phyloP scores from a whole-genome alignment of 2,888 invertebrate genomes.

The Monochamus alternatus region DNA sequence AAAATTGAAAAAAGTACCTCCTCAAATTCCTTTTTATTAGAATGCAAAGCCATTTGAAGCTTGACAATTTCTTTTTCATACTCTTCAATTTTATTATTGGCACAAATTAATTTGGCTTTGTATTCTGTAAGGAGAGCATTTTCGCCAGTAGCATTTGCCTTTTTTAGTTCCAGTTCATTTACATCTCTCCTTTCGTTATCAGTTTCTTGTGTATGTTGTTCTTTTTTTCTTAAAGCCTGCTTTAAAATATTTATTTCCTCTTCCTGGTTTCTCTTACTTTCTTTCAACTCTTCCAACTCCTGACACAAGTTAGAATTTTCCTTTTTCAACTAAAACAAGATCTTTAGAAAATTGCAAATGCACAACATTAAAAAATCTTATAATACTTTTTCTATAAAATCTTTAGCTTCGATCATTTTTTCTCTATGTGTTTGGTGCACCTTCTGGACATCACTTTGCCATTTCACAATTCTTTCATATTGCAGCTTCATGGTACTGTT shows the following conservation, averaged over 20 bases:
- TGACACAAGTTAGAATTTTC: conserved; percentile 57
- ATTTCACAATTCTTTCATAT: conserved; percentile 75
- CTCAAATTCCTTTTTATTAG: conserved; percentile 31
- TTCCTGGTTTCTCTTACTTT: conserved; percentile 45
- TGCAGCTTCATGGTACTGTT: conserved; percentile 80
- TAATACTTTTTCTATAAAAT: conserved; percentile 74
- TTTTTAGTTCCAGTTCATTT: conserved; percentile 56
- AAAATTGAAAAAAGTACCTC: conserved; percentile 24
- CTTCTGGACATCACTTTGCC: conserved; percentile 78
- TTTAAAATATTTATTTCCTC: conserved; percentile 69
- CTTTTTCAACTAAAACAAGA: conserved; percentile 57
- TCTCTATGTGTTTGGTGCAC: conserved; percentile 77
- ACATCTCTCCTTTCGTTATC: conserved; percentile 50
- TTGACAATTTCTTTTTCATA: conserved; percentile 24
- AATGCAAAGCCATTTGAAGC: conserved; percentile 16
- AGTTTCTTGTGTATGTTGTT: conserved; percentile 19
- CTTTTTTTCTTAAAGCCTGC: conserved; percentile 58
- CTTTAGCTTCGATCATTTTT: conserved; percentile 79
- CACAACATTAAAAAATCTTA: neutral
- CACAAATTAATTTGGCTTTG: neutral
- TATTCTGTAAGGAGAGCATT: conserved; percentile 27
- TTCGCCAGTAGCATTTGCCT: conserved; percentile 35
- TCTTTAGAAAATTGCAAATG: too few relatives aligned
- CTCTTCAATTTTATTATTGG: conserved; percentile 12
- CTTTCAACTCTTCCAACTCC: conserved; percentile 47